Base-by-base conservation (phyloP, 1,140 invertebrate genomes). In the Artemia franciscana region DNA sequence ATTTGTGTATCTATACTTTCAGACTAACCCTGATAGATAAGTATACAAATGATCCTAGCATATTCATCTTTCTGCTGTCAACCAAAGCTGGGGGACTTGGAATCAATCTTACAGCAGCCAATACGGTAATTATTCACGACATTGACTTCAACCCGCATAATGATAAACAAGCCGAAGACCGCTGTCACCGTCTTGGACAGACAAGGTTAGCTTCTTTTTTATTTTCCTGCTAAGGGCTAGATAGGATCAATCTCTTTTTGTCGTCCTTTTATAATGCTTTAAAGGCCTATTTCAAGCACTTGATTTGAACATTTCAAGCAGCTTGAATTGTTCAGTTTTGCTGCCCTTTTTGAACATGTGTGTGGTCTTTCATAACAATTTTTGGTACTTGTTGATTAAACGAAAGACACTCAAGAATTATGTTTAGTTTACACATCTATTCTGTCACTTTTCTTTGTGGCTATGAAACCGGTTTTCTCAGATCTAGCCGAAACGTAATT, bases 81-180 rank as follows among this genome's bases (percentile, higher is more conserved):
- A 81, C 79, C 1, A 71, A 71, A 63, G 79, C 78, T 18, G 79
- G 79, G n/a, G 79, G 79, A 23, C 66, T 78, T n/a, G 76, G 79
- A 5, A 80, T 80, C 65, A 80, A 81, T 67, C 68, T 80, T 26
- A 78, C 77, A 5, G 73, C 78, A 4, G 79, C 79, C 18, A 78
- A 80, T 70, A 71, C 73, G 24, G 79, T 81, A 39, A 78, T 80
- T 58, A 66, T 80, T 25, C 78, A 80, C 67, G 79, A 80, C 65
- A 78, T 80, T 26, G 79, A 80, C 68, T 80, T 91, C 70, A 97
- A 96, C 77, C 92, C 92, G 0, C 93, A 95, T 70, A 96, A 97
- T 72, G 92, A 97, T 71, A 93, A 94, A 71, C 93, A 96, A 75
- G 92, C 92, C 0, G 92, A 97, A 73, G 94, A 97, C 76, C 79